Evolutionary conservation across 1,140 invertebrate genomes (phyloP).

Genomic region (Alviniconcha marisindica): DNA sequence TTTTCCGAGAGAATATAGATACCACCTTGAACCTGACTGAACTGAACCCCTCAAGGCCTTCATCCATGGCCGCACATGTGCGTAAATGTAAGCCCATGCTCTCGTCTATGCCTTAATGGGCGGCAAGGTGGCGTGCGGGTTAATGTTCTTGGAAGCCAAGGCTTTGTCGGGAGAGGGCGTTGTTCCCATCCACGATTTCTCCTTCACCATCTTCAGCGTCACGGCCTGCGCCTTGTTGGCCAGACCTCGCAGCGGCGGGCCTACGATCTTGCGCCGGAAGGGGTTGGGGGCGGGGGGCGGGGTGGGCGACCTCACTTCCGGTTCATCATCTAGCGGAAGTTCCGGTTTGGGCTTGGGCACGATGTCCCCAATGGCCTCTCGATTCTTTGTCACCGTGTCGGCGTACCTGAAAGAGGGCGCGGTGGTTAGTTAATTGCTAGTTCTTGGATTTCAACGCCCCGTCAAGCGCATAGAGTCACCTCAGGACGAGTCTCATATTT

Average conservation of each 20-base stretch:
- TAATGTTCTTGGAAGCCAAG: slow-evolving; percentile 63
- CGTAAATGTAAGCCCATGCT: no score
- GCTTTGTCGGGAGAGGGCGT: slow-evolving; percentile 47
- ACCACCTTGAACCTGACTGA: no score
- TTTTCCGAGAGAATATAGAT: no score
- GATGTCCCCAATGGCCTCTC: slow-evolving; percentile 16
- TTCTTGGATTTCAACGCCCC: no score
- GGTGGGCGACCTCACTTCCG: neutral
- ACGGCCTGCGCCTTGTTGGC: slow-evolving; percentile 35
- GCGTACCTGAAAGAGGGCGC: neutral
- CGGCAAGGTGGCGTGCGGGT: slow-evolving; percentile 60
- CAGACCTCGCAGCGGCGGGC: slow-evolving; percentile 17
- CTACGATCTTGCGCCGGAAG: neutral
- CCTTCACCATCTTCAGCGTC: slow-evolving; percentile 39
- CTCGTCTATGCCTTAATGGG: slow-evolving; percentile 33
- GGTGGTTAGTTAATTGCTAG: neutral
- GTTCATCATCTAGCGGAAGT: neutral
- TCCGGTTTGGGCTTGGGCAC: slow-evolving; percentile 13
- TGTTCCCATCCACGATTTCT: slow-evolving; percentile 31
- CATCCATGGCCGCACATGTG: no score
- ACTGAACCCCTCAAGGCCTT: no score
- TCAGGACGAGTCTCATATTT: no score
- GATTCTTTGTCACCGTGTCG: neutral
- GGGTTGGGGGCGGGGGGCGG: neutral
- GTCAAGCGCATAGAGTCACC: no score